A percentile compares a stretch with the other conserved stretches of the same genome.
Conservation (phyloP, 2,113 vertebrate genomes). For the Marmota monax region DNA sequence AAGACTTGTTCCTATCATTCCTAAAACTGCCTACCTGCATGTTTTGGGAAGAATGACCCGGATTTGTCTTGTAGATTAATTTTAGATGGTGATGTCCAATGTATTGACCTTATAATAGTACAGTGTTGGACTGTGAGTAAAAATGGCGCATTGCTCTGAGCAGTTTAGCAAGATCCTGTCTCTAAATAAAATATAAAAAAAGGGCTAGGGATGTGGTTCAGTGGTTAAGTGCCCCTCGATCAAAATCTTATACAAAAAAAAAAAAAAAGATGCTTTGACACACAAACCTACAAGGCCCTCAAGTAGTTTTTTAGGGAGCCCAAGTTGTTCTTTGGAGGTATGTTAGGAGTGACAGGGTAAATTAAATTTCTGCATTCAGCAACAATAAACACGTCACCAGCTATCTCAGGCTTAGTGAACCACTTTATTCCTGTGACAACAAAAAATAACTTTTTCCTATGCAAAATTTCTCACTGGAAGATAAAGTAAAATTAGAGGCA, state of each 20-base stretch:
- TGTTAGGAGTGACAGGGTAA: background rate
- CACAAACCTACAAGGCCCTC: constrained; percentile 5
- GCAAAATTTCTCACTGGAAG: background rate
- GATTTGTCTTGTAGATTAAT: constrained; percentile 57
- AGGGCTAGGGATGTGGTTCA: too few species aligned
- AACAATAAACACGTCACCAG: background rate
- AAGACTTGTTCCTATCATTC: background rate
- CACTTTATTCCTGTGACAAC: constrained; percentile 9
- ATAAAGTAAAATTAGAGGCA: constrained; percentile 38
- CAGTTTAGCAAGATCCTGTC: too few species aligned
- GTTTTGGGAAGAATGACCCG: background rate
- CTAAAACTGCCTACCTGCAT: constrained; percentile 36
- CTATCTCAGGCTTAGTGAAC: background rate
- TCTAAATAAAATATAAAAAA: too few species aligned
- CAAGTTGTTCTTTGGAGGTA: background rate
- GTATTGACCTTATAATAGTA: background rate
- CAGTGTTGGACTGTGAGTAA: constrained; percentile 2
- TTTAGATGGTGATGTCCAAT: background rate
- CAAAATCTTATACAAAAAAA: too few species aligned
- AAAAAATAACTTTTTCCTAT: constrained; percentile 46
- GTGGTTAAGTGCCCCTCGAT: too few species aligned
- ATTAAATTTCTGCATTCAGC: too few species aligned
- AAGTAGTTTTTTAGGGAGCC: background rate
- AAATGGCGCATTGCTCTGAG: background rate
- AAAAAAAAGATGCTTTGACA: background rate